Evolutionary conservation across 2,888 invertebrate genomes (phyloP).

Genomic region (Leucophenga maculata): DNA sequence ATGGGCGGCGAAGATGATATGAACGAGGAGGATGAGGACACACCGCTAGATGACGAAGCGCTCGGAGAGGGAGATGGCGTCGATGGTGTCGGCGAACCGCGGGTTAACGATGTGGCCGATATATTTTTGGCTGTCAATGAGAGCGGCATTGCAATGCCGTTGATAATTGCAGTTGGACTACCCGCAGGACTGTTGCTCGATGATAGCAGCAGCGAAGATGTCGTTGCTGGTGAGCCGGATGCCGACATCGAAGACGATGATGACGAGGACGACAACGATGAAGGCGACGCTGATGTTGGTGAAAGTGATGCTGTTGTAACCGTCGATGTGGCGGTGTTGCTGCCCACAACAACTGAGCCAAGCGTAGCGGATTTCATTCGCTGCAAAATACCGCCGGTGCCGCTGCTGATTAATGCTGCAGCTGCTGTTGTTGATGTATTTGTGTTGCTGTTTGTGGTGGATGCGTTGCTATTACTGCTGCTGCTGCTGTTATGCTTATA

Average conservation of each 20-base stretch:
- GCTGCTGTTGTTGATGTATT: slow-evolving; percentile 21
- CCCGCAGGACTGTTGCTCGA: slow-evolving; percentile 22
- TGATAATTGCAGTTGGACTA: slow-evolving; percentile 28
- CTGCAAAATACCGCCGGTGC: slow-evolving; percentile 29
- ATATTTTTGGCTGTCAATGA: slow-evolving; percentile 62
- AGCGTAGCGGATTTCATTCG: slow-evolving; percentile 25
- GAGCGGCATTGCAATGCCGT: slow-evolving; percentile 47
- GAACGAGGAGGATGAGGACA: slow-evolving; percentile 64
- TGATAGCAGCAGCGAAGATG: slow-evolving; percentile 29
- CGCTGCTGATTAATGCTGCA: slow-evolving; percentile 33
- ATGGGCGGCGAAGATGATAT: slow-evolving; percentile 46
- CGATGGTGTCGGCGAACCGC: slow-evolving; percentile 70
- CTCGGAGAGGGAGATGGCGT: slow-evolving; percentile 71
- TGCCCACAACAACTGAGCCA: slow-evolving; percentile 41
- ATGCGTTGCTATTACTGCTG: slow-evolving; percentile 37
- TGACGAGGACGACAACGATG: not conserved
- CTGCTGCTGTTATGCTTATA: slow-evolving; percentile 42
- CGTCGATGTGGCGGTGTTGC: not conserved
- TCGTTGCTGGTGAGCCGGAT: slow-evolving; percentile 25
- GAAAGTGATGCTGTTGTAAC: slow-evolving; percentile 36
- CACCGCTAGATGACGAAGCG: slow-evolving; percentile 69
- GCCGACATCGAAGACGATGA: slow-evolving; percentile 37
- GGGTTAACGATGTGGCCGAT: slow-evolving; percentile 60
- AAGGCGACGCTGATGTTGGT: slow-evolving; percentile 29
- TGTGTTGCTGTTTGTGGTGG: slow-evolving; percentile 21